A percentile compares a stretch with the other conserved stretches of the same genome.
These are phyloP conservation scores for Cheilosia variabilis DNA, from an alignment of 2,888 invertebrate species.

Conservation along the genomic window DNA sequence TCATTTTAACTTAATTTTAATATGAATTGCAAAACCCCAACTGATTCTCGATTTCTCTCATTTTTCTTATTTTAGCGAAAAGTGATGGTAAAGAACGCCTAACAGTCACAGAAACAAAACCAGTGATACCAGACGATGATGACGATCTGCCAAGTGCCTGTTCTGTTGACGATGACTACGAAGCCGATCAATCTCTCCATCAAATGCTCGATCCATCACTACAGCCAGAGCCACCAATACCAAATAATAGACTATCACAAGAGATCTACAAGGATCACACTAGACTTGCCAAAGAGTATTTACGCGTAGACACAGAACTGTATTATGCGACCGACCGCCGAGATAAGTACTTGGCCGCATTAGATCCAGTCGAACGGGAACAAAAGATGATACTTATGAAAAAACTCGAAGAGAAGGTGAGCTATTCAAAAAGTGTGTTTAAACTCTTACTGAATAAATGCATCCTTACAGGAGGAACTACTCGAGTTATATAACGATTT, in stretches of 20 bases:
- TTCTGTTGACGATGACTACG: constrained; percentile 76
- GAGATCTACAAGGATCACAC: constrained; percentile 95
- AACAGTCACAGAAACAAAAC: constrained; percentile 82
- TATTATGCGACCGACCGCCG: constrained; percentile 91
- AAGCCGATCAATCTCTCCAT: constrained; percentile 85
- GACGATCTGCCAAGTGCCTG: constrained; percentile 71
- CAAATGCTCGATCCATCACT: constrained; percentile 92
- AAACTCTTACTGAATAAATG: background rate
- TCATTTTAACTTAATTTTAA: background rate
- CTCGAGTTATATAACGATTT: constrained; percentile 81
- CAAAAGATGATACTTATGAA: constrained; percentile 81
- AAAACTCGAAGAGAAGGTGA: constrained; percentile 82
- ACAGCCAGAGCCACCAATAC: constrained; percentile 93
- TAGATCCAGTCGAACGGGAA: constrained; percentile 81
- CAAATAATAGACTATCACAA: constrained; percentile 90
- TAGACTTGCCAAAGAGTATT: constrained; percentile 93
- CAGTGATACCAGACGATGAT: constrained; percentile 79
- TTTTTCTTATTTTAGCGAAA: constrained; percentile 80
- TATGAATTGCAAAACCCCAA: background rate
- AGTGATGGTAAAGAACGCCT: constrained; percentile 83
- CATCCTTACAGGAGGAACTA: constrained; percentile 79
- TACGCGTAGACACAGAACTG: constrained; percentile 94
- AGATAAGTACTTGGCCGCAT: constrained; percentile 87
- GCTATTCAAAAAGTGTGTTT: background rate
- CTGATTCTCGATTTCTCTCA: background rate